A percentile compares a stretch with the other conserved stretches of the same genome.
Evolutionary conservation across 2,888 invertebrate species (phyloP).

Genomic region (Eristalis tenax): DNA sequence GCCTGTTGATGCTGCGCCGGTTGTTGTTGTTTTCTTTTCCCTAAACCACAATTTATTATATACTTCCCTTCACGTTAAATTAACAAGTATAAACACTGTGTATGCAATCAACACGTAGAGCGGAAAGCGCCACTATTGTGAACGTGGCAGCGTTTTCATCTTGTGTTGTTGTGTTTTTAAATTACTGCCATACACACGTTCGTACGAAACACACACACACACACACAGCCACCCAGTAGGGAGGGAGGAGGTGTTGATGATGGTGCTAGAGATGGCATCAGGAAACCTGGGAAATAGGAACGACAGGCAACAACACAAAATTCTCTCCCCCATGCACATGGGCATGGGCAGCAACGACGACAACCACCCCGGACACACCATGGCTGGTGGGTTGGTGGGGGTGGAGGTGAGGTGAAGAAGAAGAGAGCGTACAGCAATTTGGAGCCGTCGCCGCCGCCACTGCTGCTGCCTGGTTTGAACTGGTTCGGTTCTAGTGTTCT

Average conservation of each 20-base stretch:
- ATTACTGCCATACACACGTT: slow-evolving; percentile 49
- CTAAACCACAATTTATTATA: slow-evolving; percentile 70
- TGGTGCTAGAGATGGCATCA: slow-evolving; percentile 68
- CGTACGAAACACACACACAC: neutral
- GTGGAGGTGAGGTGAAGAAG: neutral
- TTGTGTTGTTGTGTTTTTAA: slow-evolving; percentile 55
- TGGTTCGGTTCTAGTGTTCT: slow-evolving; percentile 42
- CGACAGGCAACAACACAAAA: slow-evolving; percentile 36
- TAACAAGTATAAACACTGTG: slow-evolving; percentile 71
- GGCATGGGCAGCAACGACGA: no score
- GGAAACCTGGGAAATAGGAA: slow-evolving; percentile 67
- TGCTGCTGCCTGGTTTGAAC: neutral
- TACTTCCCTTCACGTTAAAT: slow-evolving; percentile 71
- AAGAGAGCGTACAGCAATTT: slow-evolving; percentile 48
- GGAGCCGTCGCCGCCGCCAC: slow-evolving; percentile 27
- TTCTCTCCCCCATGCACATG: slow-evolving; percentile 21
- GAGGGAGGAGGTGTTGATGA: slow-evolving; percentile 52
- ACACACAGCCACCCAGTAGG: slow-evolving; percentile 17
- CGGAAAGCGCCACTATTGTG: slow-evolving; percentile 72
- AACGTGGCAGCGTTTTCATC: slow-evolving; percentile 50
- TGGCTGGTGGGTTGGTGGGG: neutral
- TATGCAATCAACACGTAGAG: slow-evolving; percentile 70
- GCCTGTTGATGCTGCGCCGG: slow-evolving; percentile 54
- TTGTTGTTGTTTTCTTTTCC: slow-evolving; percentile 43
- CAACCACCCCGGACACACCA: neutral